These are phyloP conservation scores for Mylabris phalerata DNA, from an alignment of 1,140 invertebrate species.

Conservation along the genomic window DNA sequence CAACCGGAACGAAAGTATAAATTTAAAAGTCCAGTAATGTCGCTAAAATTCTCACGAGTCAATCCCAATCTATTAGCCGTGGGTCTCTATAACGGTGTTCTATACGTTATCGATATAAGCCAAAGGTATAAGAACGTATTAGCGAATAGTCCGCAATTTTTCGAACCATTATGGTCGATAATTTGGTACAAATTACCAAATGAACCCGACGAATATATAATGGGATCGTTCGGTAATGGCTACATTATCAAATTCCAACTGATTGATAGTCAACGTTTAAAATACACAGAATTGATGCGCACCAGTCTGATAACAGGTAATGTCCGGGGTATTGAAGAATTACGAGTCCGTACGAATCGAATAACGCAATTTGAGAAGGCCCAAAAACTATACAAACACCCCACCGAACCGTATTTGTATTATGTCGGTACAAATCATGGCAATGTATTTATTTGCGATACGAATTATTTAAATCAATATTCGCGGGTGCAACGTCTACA, in stretches of 20 bases:
- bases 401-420: too few species aligned
- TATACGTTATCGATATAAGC: slow-evolving; percentile 64
- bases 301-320: too few species aligned
- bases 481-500: slow-evolving; percentile 70
- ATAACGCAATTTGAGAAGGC: background rate
- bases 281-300: slow-evolving; percentile 16
- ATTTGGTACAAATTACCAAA: slow-evolving; percentile 46
- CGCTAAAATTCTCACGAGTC: slow-evolving; percentile 61
- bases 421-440: background rate
- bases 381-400: too few species aligned
- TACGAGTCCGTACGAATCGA: background rate
- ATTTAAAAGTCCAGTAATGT: slow-evolving; percentile 63
- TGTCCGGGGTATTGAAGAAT: background rate
- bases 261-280: background rate
- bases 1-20: slow-evolving; percentile 67
- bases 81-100: slow-evolving; percentile 68
- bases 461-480: slow-evolving; percentile 49
- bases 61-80: slow-evolving; percentile 44
- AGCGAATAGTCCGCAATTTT: slow-evolving; percentile 43
- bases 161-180: slow-evolving; percentile 60
- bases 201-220: slow-evolving; percentile 26
- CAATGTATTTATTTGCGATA: slow-evolving; percentile 26
- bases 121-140: slow-evolving; percentile 45
- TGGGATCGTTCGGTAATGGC: slow-evolving; percentile 43
- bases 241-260: slow-evolving; percentile 47